phyloP scores from a whole-genome alignment of 2,113 vertebrate genomes.

The Notarius lentiginosus region DNA sequence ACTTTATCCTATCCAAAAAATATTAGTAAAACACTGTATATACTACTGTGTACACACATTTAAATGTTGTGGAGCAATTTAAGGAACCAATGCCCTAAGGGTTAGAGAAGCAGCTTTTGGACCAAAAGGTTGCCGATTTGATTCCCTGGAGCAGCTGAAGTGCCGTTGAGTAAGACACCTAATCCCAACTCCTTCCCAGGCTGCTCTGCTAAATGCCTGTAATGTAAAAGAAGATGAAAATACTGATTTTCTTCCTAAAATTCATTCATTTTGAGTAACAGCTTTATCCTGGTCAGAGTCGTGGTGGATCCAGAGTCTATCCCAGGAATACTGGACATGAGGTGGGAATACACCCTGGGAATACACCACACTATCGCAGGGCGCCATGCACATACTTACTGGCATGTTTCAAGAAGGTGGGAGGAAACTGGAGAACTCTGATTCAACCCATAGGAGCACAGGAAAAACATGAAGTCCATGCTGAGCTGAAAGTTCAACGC shows the following conservation, averaged over 20 bases:
- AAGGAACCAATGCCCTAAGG: too few relatives aligned
- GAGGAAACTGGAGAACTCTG: background rate
- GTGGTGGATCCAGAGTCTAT: background rate
- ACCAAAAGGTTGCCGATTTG: too few relatives aligned
- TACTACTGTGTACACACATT: background rate
- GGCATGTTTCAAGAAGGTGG: background rate
- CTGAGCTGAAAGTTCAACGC: background rate
- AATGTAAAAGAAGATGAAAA: too few relatives aligned
- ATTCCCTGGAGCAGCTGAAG: too few relatives aligned
- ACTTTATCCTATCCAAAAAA: background rate
- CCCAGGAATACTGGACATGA: background rate
- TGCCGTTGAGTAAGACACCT: too few relatives aligned
- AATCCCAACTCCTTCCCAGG: too few relatives aligned
- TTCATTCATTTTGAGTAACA: background rate
- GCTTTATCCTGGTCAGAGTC: background rate
- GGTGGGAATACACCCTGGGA: background rate
- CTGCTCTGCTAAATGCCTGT: too few relatives aligned
- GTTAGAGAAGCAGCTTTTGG: too few relatives aligned
- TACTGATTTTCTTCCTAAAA: too few relatives aligned
- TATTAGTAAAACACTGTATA: background rate
- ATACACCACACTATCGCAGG: background rate
- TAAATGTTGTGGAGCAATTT: background rate
- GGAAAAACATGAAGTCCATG: background rate
- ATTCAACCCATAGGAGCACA: background rate
- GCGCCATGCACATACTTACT: background rate